A percentile compares a stretch with the other conserved stretches of the same genome.
These are phyloP conservation scores for Protobothrops flavoviridis DNA, from an alignment of 2,113 vertebrate genomes.

Conservation along the genomic window DNA sequence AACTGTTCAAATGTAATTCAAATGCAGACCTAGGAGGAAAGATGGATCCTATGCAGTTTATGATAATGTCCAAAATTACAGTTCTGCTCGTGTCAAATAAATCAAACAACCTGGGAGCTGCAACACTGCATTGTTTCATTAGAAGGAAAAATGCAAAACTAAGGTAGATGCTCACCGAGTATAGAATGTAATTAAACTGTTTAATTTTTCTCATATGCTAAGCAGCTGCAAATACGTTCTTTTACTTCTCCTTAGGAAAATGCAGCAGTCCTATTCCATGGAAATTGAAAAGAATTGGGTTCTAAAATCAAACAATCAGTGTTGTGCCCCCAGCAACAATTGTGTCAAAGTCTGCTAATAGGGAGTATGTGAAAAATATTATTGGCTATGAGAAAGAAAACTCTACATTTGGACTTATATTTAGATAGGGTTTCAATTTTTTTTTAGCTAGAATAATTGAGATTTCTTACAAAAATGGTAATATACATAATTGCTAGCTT, in stretches of 20 bases:
- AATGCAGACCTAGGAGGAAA: background rate
- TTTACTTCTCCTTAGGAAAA: background rate
- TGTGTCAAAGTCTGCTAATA: background rate
- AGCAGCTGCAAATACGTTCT: background rate
- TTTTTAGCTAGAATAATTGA: background rate
- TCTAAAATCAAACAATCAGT: background rate
- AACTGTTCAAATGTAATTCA: background rate
- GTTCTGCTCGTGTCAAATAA: background rate
- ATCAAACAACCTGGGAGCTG: background rate
- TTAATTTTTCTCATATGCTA: background rate
- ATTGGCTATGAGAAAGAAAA: background rate
- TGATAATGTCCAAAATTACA: background rate
- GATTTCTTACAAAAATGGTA: background rate
- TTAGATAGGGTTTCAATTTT: background rate
- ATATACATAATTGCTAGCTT: background rate
- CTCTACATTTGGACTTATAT: background rate
- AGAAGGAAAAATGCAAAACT: background rate
- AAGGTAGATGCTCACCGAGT: background rate
- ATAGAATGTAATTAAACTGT: background rate
- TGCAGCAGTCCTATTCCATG: background rate
- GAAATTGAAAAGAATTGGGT: background rate
- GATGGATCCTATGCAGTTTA: background rate
- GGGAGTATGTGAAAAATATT: background rate
- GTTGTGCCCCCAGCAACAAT: background rate
- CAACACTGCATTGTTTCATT: background rate